Conservation (phyloP, 2,113 vertebrate genomes). For the Cyphomyrus discorhynchus region DNA sequence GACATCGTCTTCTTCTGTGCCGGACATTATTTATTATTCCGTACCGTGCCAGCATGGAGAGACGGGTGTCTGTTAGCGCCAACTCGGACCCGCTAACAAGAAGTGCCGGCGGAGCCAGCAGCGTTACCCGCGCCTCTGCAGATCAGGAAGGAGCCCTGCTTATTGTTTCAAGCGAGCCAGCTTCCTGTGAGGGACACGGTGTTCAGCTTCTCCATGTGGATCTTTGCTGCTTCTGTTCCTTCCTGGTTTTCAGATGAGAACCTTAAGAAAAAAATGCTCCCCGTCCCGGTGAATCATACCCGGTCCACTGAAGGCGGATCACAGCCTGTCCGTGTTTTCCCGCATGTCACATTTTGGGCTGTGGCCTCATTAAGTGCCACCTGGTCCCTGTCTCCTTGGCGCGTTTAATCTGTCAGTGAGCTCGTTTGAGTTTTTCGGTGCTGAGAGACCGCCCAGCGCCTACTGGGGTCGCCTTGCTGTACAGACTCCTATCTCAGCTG, state of each 20-base stretch:
- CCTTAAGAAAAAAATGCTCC: not conserved
- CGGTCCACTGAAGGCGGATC: not conserved
- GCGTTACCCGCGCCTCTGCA: not conserved
- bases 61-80: not conserved
- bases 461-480: not conserved
- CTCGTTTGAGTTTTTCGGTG: slow-evolving; percentile 23
- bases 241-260: not conserved
- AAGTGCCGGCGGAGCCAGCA: not conserved
- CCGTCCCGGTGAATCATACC: not conserved
- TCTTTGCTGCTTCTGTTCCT: not conserved
- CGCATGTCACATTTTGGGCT: not conserved
- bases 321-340: not conserved
- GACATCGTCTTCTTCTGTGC: slow-evolving; percentile 13
- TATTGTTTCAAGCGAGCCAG: not conserved
- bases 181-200: not conserved
- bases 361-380: not conserved
- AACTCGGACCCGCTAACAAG: not conserved
- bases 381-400: not conserved
- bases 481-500: not conserved
- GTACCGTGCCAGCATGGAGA: not conserved
- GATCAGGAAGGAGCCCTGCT: no score
- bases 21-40: slow-evolving; percentile 28
- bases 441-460: not conserved
- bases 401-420: slow-evolving; percentile 41
- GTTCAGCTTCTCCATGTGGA: not conserved